Percentiles rank a stretch among this genome's conserved stretches.
These are phyloP conservation scores for Carapus acus DNA, from an alignment of 2,797 vertebrate genomes.

Conservation along the genomic window DNA sequence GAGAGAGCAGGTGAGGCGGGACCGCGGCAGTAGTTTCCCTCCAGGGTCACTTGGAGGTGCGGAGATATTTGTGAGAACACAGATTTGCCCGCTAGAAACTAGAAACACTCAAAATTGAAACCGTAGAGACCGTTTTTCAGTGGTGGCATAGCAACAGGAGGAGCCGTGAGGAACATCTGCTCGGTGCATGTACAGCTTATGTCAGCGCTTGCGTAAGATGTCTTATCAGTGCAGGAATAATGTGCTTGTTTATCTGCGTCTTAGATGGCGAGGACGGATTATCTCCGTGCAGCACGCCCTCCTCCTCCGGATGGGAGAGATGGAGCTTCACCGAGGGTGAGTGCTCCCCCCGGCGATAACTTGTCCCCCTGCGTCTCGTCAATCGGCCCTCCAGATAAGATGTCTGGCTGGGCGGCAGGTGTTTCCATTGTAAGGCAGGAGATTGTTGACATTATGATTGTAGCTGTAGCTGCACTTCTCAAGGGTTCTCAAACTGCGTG, in stretches of 20 bases:
- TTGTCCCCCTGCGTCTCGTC: constrained; percentile 9
- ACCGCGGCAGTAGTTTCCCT: too few relatives aligned
- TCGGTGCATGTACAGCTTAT: neutral
- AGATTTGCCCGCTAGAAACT: constrained; percentile 11
- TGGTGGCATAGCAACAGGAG: constrained; percentile 57
- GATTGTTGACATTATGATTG: constrained; percentile 35
- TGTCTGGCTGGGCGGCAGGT: neutral
- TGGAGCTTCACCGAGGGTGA: constrained; percentile 75
- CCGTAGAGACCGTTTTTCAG: too few relatives aligned
- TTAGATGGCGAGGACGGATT: constrained; percentile 70
- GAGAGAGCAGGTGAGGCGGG: too few relatives aligned
- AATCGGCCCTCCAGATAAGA: constrained; percentile 14
- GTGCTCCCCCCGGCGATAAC: constrained; percentile 13
- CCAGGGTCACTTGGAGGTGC: too few relatives aligned
- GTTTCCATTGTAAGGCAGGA: constrained; percentile 36
- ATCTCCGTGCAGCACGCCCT: constrained; percentile 66
- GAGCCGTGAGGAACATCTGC: constrained; percentile 18
- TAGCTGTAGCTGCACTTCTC: constrained; percentile 22
- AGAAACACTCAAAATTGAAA: constrained; percentile 20
- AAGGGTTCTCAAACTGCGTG: too few relatives aligned
- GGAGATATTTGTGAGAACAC: too few relatives aligned
- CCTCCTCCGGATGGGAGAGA: constrained; percentile 65
- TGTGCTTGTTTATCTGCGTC: neutral
- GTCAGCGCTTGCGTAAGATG: neutral
- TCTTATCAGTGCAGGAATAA: neutral